phyloP scores from a whole-genome alignment of 2,888 invertebrate genomes.

The Bombylius major region DNA sequence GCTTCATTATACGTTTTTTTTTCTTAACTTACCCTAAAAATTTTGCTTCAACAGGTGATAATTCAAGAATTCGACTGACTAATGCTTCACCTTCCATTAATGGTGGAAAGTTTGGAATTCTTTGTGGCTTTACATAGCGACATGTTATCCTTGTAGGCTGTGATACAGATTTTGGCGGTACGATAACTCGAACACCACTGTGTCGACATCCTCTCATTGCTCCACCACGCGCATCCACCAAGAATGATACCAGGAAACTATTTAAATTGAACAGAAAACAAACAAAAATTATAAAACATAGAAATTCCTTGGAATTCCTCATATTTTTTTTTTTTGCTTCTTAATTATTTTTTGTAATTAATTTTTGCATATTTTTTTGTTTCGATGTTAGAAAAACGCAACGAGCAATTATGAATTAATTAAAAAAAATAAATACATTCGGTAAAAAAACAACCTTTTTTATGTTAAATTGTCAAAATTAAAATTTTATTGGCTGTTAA shows the following conservation, averaged over 20 bases:
- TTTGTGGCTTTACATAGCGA: constrained; percentile 63
- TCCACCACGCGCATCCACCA: constrained; percentile 98
- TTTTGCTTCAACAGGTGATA: constrained; percentile 91
- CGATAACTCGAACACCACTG: constrained; percentile 91
- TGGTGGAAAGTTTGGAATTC: constrained; percentile 71
- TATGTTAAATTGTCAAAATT: no score
- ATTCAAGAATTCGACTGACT: constrained; percentile 84
- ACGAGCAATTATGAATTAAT: no score
- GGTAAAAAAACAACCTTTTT: no score
- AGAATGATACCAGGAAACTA: constrained; percentile 96
- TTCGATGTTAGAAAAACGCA: no score
- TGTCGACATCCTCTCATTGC: constrained; percentile 98
- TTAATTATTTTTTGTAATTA: neutral
- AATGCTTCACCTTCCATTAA: constrained; percentile 97
- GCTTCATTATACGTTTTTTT: no score
- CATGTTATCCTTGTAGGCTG: constrained; percentile 96
- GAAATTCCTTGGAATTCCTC: neutral
- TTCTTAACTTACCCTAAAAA: constrained; percentile 73
- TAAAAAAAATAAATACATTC: no score
- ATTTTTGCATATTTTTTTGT: neutral
- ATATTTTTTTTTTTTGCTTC: neutral
- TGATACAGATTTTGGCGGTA: constrained; percentile 89
- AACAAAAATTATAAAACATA: neutral
- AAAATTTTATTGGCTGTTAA: no score
- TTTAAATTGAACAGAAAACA: neutral